Base-by-base conservation (phyloP, 2,113 vertebrate species). In the Chaenocephalus aceratus region DNA sequence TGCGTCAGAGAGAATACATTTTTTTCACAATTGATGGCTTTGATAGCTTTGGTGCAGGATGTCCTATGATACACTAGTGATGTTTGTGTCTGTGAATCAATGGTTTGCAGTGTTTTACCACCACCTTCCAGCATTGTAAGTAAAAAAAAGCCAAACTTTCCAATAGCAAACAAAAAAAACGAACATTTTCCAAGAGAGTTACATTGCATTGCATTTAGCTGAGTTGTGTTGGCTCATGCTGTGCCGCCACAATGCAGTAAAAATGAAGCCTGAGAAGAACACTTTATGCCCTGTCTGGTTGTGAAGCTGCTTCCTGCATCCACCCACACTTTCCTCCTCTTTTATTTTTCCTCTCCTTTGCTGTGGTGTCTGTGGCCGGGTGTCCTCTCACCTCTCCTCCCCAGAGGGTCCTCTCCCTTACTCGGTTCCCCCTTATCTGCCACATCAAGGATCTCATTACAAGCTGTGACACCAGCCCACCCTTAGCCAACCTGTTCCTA, bases 371-470 rank as follows among this genome's bases (percentile, higher is more conserved):
- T 82, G 74, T 82, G 83, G 84, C 63, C 67, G 48, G 85, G 66
- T 86, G 87, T 91, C 89, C 88, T 87, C 84, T 91, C 87, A 67
- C 84, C 84, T 89, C 86, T 78, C 77, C 68, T 89, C 81, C 87
- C 89, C 78, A 59, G 85, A 88, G 87, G 88, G 81, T 78, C 77
- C 80, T 88, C 81, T 86, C 73, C 71, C 88, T 90, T 78, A 83
- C 86, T 89, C 88, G 62, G 54, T 77, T 82, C 86, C 83, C 74
- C 88, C 89, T 90, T 92, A 93, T 94, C 94, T 92, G 92, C 91
- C 92, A 95, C 94, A 95, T 96, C 93, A 95, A 95, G 91, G 91
- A 93, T 94, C 93, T 93, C 92, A 94, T 94, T 93, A 93, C 73
- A 59, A 88, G 90, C 91, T 87, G 91, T 91, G 91, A 90, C 89